Base-by-base conservation (phyloP, 2,888 invertebrate species). In the Himalopsyche japonica region DNA sequence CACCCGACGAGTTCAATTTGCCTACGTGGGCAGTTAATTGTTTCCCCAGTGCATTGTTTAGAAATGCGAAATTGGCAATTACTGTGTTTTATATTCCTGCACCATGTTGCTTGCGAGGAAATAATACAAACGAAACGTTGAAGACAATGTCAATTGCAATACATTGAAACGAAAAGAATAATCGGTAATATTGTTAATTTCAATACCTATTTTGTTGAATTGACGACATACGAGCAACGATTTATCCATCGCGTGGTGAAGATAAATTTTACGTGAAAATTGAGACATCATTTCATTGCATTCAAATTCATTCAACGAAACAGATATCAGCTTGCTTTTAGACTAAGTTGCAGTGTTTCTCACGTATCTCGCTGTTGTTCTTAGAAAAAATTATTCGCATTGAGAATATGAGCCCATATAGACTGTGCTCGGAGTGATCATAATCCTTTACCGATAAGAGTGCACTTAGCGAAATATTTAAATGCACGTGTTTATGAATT, bases 11-110 rank as follows among this genome's bases (percentile, higher is more conserved):
- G 30, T 70, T 30, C 70, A 70, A 70, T 70, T 70, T 27, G 70
- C 48, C 20, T 81, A 82, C 85, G 85, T 85, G 85, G 85, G 85
- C 80, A 49, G 15, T 81, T 84, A 83, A 85, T 85, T 83, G 82
- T 79, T 47, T 80, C 76, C 70, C 27, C 70, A 34, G 76, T 48
- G 78, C 64, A 82, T 82, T 83, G 83, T 85, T 78, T 82, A 64
- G 24, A 27, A 30, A 37, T n/a, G 76, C 70, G 64, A 34, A 49
- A 64, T 48, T 76, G 47, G 57, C 84, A 80, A 48, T 77, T 47
- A 34, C 37, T 30, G 34, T 34, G 27, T 64, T 70, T 76, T 49
- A 70, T 70, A 70, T 70, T 70, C 27, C 70, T 27, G 70, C 70
- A 27, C 27, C 70, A 70, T 70, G 70, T 15, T 30, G 30, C 30